phyloP scores from a whole-genome alignment of 2,888 invertebrate genomes.

The Drosophila birchii region DNA sequence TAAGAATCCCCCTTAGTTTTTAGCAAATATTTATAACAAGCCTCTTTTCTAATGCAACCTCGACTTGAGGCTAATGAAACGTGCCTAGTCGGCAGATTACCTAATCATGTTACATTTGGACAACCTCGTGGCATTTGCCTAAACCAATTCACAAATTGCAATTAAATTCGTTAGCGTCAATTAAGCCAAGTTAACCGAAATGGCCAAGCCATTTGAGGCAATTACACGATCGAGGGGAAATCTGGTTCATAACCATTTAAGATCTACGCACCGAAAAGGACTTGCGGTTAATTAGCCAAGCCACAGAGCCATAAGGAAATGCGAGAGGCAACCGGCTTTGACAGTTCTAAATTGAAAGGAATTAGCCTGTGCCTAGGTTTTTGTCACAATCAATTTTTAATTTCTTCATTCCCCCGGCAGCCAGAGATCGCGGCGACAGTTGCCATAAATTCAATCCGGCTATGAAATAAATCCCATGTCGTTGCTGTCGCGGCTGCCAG shows the following conservation, averaged over 20 bases:
- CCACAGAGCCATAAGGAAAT: conserved; percentile 33
- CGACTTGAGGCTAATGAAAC: conserved; percentile 12
- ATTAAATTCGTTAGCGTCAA: conserved; percentile 34
- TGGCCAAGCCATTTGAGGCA: conserved; percentile 41
- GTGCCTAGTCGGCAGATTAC: conserved; percentile 33
- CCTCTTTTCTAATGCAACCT: neutral
- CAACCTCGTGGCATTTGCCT: conserved; percentile 36
- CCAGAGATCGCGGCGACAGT: conserved; percentile 50
- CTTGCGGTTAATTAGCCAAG: conserved; percentile 40
- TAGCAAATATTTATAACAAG: neutral
- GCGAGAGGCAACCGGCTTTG: conserved; percentile 10
- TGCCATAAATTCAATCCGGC: conserved; percentile 80
- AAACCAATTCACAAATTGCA: conserved; percentile 40
- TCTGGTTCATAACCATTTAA: conserved; percentile 50
- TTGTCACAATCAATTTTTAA: conserved; percentile 82
- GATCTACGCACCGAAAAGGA: conserved; percentile 25
- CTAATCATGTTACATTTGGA: conserved; percentile 36
- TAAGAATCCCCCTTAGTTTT: neutral
- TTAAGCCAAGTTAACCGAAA: conserved; percentile 34
- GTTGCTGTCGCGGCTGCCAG: conserved; percentile 73
- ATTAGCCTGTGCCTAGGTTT: conserved; percentile 76
- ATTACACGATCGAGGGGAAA: conserved; percentile 47
- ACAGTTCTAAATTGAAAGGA: conserved; percentile 58
- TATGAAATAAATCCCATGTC: conserved; percentile 82
- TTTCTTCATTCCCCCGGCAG: conserved; percentile 71